Percentiles rank a stretch among this genome's conserved stretches.
Evolutionary conservation across 37 sponge, comb jelly and placozoan genomes (phyloP).

Genomic region (Corticium candelabrum): DNA sequence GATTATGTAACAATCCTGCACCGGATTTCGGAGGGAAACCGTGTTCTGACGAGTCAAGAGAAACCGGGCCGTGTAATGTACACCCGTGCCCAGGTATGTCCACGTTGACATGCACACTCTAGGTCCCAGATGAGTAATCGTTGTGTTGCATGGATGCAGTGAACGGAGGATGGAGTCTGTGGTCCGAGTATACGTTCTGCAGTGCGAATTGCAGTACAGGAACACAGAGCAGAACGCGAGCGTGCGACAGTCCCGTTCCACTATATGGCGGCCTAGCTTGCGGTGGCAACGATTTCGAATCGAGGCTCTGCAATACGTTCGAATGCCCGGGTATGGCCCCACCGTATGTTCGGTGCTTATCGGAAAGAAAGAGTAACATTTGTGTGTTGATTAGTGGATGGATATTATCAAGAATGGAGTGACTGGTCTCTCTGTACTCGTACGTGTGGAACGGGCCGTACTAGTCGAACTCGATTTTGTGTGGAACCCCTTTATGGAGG

Average conservation of each 20-base stretch:
- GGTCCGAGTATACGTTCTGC: background rate
- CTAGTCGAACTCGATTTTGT: too few species aligned
- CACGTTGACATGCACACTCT: background rate
- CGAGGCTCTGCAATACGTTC: background rate
- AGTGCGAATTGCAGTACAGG: background rate
- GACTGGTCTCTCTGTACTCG: too few species aligned
- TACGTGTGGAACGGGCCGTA: too few species aligned
- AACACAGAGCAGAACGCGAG: background rate
- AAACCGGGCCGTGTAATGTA: background rate
- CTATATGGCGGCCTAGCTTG: background rate
- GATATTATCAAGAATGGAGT: too few species aligned
- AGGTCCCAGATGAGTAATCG: too few species aligned
- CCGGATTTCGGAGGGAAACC: slow-evolving; percentile 7
- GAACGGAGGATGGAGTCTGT: background rate
- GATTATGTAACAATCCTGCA: slow-evolving; percentile 16
- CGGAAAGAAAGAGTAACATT: too few species aligned
- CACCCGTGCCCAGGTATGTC: background rate
- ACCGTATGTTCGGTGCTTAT: too few species aligned
- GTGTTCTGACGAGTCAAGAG: background rate
- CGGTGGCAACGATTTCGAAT: background rate
- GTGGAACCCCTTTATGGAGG: too few species aligned
- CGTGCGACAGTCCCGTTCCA: background rate
- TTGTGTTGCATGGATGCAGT: too few species aligned
- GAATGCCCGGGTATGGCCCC: slow-evolving; percentile 19
- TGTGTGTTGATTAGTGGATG: too few species aligned